Conservation (phyloP, 2,797 vertebrate genomes). For the Otus scops region DNA sequence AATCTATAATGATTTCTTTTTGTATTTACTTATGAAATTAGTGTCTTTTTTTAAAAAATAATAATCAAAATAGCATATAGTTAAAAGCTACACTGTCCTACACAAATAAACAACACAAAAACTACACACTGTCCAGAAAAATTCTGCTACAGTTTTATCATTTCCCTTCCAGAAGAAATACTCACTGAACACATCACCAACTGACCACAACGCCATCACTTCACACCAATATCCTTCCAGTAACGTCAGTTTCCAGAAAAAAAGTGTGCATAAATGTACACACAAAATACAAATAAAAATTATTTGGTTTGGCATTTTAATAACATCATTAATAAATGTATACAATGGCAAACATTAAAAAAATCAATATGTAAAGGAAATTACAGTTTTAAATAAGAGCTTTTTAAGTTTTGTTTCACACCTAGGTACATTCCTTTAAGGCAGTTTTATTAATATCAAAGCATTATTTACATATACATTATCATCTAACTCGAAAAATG, state of each 20-base stretch:
- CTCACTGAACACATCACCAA: constrained; percentile 12
- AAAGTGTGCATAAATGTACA: constrained; percentile 29
- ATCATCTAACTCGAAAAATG: constrained; percentile 64
- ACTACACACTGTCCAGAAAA: neutral
- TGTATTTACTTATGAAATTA: neutral
- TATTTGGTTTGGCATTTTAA: constrained; percentile 79
- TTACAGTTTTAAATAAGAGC: constrained; percentile 77
- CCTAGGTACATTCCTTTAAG: constrained; percentile 76
- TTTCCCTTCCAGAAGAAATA: constrained; percentile 19
- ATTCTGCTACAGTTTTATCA: neutral
- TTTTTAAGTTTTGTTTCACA: constrained; percentile 75
- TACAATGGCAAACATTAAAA: constrained; percentile 75
- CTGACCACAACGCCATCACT: neutral
- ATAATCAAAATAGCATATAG: neutral
- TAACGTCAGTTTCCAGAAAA: constrained; percentile 47
- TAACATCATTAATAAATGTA: constrained; percentile 72
- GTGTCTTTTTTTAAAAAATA: neutral
- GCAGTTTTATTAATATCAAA: constrained; percentile 77
- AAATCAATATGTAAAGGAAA: constrained; percentile 71
- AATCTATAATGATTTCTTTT: neutral
- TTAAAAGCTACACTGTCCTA: neutral
- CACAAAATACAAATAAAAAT: constrained; percentile 33
- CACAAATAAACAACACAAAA: neutral
- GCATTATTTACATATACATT: constrained; percentile 69
- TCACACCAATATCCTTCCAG: constrained; percentile 28